Conservation (phyloP, 2,888 invertebrate genomes). For the Eretmocerus hayati region DNA sequence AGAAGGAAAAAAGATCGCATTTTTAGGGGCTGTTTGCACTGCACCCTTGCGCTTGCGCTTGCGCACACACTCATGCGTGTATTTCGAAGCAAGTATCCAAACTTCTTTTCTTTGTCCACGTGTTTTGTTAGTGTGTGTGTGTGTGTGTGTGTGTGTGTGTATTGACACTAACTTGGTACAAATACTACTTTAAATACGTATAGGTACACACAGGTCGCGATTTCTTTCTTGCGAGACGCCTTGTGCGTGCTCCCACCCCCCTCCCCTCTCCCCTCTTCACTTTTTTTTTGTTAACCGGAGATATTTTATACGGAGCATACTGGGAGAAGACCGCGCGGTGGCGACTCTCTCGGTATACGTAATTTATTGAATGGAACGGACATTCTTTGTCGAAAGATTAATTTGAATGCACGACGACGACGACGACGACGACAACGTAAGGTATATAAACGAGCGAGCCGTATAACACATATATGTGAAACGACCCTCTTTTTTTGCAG, state of each 20-base stretch:
- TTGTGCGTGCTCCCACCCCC: background rate
- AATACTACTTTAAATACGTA: no score
- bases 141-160: background rate
- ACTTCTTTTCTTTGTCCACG: conserved; percentile 11
- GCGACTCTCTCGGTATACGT: no score
- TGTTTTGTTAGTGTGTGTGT: background rate
- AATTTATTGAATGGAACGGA: conserved; percentile 8
- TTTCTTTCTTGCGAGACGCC: no score
- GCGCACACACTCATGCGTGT: background rate
- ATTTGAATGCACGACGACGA: background rate
- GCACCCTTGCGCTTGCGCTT: no score
- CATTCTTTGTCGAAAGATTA: background rate
- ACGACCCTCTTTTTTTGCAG: no score
- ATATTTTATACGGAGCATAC: conserved; percentile 3
- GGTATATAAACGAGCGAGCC: background rate
- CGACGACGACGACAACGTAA: conserved; percentile 1
- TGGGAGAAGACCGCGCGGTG: no score
- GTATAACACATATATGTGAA: no score
- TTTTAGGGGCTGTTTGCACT: no score
- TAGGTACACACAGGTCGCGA: no score
- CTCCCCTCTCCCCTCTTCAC: background rate
- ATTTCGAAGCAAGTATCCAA: no score
- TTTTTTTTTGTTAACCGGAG: conserved; percentile 6
- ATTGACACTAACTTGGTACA: no score
- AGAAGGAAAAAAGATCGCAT: no score